Evolutionary conservation across 2,797 vertebrate species (phyloP).

Genomic region (Hippopotamyrus pictus): DNA sequence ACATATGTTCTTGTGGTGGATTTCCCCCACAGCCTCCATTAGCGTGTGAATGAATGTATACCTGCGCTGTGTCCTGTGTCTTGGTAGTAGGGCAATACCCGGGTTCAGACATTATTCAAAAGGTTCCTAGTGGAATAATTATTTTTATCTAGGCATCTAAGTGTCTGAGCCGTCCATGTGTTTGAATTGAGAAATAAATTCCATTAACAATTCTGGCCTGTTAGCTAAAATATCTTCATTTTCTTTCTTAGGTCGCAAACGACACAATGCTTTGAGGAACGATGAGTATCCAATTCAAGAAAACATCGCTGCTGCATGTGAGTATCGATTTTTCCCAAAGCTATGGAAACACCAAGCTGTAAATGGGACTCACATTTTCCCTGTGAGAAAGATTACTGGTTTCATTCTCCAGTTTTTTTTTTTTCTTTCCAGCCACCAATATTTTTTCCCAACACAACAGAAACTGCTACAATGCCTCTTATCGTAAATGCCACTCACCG

Average conservation of each 20-base stretch:
- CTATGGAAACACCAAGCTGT: neutral
- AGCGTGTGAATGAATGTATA: neutral
- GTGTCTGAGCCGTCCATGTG: neutral
- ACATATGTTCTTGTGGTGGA: neutral
- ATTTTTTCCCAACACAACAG: neutral
- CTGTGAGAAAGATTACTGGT: neutral
- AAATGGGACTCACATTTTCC: neutral
- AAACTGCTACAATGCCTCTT: neutral
- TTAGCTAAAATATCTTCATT: neutral
- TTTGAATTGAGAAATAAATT: neutral
- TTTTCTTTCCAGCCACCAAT: neutral
- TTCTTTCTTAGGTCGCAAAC: neutral
- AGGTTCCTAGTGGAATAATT: neutral
- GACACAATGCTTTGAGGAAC: neutral
- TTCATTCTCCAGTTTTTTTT: neutral
- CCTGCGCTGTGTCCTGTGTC: neutral
- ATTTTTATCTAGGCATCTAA: neutral
- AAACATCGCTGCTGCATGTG: neutral
- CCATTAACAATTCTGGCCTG: neutral
- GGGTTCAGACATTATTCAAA: neutral
- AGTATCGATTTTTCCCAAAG: neutral
- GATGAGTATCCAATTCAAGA: neutral
- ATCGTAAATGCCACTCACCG: neutral
- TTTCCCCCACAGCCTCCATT: neutral
- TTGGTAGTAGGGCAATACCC: neutral